Evolutionary conservation across 2,888 invertebrate genomes (phyloP), one percentile per base, ranked within the genome.

Genomic region (Megamerina dolium): DNA sequence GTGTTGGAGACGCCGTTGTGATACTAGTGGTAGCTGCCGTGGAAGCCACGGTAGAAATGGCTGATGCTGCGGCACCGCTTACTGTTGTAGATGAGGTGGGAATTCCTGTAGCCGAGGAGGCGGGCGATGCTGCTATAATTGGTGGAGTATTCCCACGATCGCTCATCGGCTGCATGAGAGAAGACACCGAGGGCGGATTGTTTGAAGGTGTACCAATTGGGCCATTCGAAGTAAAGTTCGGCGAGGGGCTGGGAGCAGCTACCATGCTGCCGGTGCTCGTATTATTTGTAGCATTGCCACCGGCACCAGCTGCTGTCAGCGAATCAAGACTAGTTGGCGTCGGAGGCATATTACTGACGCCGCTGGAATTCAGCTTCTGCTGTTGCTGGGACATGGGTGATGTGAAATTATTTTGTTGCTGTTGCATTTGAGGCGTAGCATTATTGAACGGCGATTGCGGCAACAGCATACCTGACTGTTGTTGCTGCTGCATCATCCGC

Each of bases 101-200:
- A 10, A 50, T 47, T 27, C 68, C 71, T 20, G 39, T 51, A 40
- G 51, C 54, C 38, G 55, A 49, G 23, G 62, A 55, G 26, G 59
- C 58, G 41, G 70, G 64, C 20, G 70, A 68, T 48, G 61, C 57
- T 39, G 66, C 59, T 49, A 69, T 64, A 30, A 75, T 67, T 18
- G 77, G 75, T 14, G 77, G 77, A 5, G 77, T 76, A 16, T 73
- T 72, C 50, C 41, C 19, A 54, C 77, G 73, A 41, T 77, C 77
- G 50, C 80, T 75, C 43, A 80, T 75, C 2, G 82, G 79, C 55
- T 70, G 70, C 58, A 72, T 63, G 8, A 71, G 51, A 10, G 78
- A 78, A 29, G 78, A 76, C 5, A 79, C 78, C 37, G 77, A 76
- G 46, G 81, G 81, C 40, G 79, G 79, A 48, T 78, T 75, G 41